phyloP scores from a whole-genome alignment of 2,113 vertebrate species.

The Neolamprologus sp. region DNA sequence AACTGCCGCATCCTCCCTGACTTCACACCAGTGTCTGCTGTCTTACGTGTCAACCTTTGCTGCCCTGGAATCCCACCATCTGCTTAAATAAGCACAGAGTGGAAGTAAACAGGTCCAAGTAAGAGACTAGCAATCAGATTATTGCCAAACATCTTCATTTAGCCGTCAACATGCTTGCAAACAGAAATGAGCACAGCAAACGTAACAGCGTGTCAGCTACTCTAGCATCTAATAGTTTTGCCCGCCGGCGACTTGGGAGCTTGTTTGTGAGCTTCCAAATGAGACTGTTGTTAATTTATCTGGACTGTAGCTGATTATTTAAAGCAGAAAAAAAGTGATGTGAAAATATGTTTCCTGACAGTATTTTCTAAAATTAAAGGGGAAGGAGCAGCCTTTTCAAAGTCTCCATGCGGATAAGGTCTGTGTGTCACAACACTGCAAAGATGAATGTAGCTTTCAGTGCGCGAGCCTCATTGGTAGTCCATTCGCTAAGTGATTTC shows the following conservation, averaged over 20 bases:
- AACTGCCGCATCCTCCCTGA: not conserved
- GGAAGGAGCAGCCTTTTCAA: not conserved
- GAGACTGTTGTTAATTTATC: not conserved
- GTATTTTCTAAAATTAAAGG: not conserved
- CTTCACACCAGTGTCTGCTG: not conserved
- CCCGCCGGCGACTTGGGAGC: not conserved
- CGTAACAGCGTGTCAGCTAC: not conserved
- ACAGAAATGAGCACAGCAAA: not conserved
- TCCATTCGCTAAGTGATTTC: slow-evolving; percentile 32
- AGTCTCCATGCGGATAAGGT: not conserved
- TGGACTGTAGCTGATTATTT: not conserved
- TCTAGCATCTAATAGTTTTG: not conserved
- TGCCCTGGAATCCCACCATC: not conserved
- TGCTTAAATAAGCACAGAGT: not conserved
- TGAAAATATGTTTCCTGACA: not conserved
- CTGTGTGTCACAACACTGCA: not conserved
- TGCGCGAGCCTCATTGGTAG: not conserved
- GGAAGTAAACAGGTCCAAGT: not conserved
- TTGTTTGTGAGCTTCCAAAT: not conserved
- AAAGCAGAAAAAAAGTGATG: not conserved
- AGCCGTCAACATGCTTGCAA: not conserved
- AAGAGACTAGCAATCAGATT: not conserved
- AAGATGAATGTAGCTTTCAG: slow-evolving; percentile 12
- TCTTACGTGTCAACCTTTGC: not conserved
- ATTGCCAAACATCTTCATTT: not conserved